Percentiles rank a stretch among this genome's conserved stretches.
Conservation (phyloP, 2,888 invertebrate species). For the Philonicus albiceps region DNA sequence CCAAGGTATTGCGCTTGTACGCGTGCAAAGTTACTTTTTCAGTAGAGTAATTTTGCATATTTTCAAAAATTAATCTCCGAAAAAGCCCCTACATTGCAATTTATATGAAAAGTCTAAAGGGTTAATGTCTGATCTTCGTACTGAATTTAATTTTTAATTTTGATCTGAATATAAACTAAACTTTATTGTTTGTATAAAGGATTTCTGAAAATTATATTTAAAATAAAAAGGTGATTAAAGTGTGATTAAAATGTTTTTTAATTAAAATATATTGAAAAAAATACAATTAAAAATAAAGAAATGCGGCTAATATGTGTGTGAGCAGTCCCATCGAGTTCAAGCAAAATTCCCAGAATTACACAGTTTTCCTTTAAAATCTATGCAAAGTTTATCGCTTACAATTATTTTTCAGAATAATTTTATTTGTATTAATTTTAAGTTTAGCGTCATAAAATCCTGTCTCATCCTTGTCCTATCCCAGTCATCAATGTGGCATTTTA, state of each 20-base stretch:
- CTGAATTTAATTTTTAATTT: too few species aligned
- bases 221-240: too few species aligned
- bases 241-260: too few species aligned
- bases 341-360: background rate
- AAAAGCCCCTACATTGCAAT: too few species aligned
- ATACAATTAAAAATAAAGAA: background rate
- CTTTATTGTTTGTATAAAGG: too few species aligned
- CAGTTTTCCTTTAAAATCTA: background rate
- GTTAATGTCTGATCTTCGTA: too few species aligned
- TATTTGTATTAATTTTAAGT: background rate
- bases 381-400: background rate
- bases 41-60: background rate
- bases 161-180: too few species aligned
- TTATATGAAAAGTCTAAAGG: too few species aligned
- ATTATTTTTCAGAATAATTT: background rate
- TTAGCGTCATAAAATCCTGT: background rate
- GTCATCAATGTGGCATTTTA: background rate
- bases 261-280: background rate
- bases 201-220: too few species aligned
- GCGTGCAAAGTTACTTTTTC: background rate
- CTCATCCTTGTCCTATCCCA: background rate
- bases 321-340: slow-evolving; percentile 3
- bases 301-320: slow-evolving; percentile 11
- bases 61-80: too few species aligned
- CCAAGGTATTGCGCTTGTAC: background rate